Evolutionary conservation across 1,140 invertebrate species (phyloP), one percentile per base, ranked within the genome.

Genomic region (Atopsyche davidsoni): DNA sequence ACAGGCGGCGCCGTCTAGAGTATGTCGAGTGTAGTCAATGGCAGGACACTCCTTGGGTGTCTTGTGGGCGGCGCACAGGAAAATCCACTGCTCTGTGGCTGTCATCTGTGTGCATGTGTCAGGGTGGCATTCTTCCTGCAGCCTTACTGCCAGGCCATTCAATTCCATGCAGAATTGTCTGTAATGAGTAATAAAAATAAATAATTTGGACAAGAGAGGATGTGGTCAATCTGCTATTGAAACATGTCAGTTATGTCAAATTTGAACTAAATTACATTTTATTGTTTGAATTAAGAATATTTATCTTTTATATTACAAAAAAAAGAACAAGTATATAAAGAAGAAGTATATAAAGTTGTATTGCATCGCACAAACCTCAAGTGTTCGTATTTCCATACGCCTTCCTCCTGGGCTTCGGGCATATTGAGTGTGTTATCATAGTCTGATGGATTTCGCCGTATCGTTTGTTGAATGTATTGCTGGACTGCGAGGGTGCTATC

Each of bases 301-400:
- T n/a, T n/a, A n/a, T n/a, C n/a, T n/a, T n/a, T n/a, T n/a, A n/a
- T n/a, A n/a, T n/a, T n/a, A n/a, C n/a, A n/a, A n/a, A n/a, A n/a
- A n/a, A n/a, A n/a, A n/a, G n/a, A n/a, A n/a, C n/a, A n/a, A n/a
- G n/a, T n/a, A n/a, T n/a, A n/a, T n/a, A n/a, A n/a, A n/a, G n/a
- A n/a, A n/a, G n/a, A n/a, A n/a, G n/a, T n/a, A n/a, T n/a, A n/a
- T n/a, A n/a, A n/a, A n/a, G n/a, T n/a, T n/a, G 16, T 38, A 38
- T 9, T 19, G 31, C 3, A 38, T 6, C 45, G 41, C 46, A 48
- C 28, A 42, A 73, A 86, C 79, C 88, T 80, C 24, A 99, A 77
- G 76, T 99, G 97, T 76, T 99, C 97, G 71, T 99, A 99, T 75
- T 99, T 99, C 97, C 97, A 99, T 7, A 98, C 95, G 25, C 96